A percentile compares a stretch with the other conserved stretches of the same genome.
Evolutionary conservation across 1,140 invertebrate genomes (phyloP).

Genomic region (Cydia strobilella): DNA sequence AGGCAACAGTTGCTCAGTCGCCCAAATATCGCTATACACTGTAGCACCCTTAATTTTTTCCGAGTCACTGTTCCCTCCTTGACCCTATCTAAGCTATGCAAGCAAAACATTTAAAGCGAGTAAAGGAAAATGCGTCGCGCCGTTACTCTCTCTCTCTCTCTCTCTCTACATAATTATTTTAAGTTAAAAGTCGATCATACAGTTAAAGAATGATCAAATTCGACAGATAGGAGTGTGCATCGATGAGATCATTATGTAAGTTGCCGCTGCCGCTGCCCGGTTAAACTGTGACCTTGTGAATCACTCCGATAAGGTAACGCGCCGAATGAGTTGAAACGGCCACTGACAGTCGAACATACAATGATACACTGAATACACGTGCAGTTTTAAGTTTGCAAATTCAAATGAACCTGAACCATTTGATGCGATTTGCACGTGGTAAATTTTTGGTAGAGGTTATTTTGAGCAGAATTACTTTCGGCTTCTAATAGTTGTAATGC

Average conservation of each 20-base stretch:
- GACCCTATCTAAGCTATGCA: too few species aligned
- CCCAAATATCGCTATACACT: too few species aligned
- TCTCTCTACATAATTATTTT: slow-evolving; percentile 33
- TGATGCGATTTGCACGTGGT: too few species aligned
- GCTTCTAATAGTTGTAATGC: too few species aligned
- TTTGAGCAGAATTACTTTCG: too few species aligned
- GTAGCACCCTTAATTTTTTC: too few species aligned
- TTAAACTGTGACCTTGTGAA: slow-evolving; percentile 75
- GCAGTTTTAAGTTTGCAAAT: not conserved
- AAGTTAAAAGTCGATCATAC: slow-evolving; percentile 41
- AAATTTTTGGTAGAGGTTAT: too few species aligned
- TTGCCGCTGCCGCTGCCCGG: slow-evolving; percentile 62
- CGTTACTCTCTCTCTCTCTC: too few species aligned
- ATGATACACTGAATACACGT: not conserved
- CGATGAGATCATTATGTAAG: slow-evolving; percentile 70
- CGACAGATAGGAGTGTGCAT: slow-evolving; percentile 37
- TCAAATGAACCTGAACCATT: not conserved
- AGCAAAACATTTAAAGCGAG: too few species aligned
- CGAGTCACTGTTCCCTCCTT: too few species aligned
- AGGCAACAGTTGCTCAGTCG: too few species aligned
- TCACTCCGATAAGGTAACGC: slow-evolving; percentile 66
- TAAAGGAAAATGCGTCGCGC: not conserved
- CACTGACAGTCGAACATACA: slow-evolving; percentile 22
- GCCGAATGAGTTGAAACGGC: slow-evolving; percentile 46
- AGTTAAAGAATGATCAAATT: slow-evolving; percentile 36